phyloP scores from a whole-genome alignment of 2,888 invertebrate species.

The Apamea anceps region DNA sequence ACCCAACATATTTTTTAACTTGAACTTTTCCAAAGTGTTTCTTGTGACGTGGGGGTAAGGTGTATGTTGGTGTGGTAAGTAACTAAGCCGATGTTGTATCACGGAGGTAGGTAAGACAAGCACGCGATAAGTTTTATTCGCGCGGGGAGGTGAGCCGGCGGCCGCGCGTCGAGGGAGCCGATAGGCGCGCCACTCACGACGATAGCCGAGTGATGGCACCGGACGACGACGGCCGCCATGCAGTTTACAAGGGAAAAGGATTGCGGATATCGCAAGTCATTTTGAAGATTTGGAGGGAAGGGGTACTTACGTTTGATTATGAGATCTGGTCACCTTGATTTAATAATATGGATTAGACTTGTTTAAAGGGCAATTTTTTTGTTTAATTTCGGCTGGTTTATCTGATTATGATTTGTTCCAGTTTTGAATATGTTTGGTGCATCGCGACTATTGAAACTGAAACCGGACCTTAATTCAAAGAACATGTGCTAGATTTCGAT shows the following conservation, averaged over 20 bases:
- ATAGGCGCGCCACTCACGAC: slow-evolving; percentile 65
- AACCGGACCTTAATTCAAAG: neutral
- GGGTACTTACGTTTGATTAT: neutral
- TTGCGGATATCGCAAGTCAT: slow-evolving; percentile 34
- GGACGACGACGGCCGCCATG: slow-evolving; percentile 42
- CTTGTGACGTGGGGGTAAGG: slow-evolving; percentile 51
- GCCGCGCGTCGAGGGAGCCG: slow-evolving; percentile 66
- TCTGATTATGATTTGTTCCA: neutral
- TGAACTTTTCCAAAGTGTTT: slow-evolving; percentile 35
- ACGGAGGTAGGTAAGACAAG: slow-evolving; percentile 76
- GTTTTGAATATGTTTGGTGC: neutral
- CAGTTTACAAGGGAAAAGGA: slow-evolving; percentile 52
- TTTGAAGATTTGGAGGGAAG: slow-evolving; percentile 9
- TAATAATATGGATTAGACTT: neutral
- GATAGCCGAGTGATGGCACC: slow-evolving; percentile 62
- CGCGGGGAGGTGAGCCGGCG: slow-evolving; percentile 75
- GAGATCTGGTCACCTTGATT: slow-evolving; percentile 36
- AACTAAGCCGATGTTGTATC: slow-evolving; percentile 55
- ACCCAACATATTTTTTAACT: slow-evolving; percentile 56
- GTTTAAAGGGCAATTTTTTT: neutral
- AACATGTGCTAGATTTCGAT: neutral
- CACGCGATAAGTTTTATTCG: slow-evolving; percentile 84
- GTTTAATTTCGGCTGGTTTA: neutral
- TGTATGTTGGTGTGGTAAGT: slow-evolving; percentile 16
- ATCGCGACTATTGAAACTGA: no score